Evolutionary conservation across 2,113 vertebrate genomes (phyloP).

Genomic region (Actinemys pallida): DNA sequence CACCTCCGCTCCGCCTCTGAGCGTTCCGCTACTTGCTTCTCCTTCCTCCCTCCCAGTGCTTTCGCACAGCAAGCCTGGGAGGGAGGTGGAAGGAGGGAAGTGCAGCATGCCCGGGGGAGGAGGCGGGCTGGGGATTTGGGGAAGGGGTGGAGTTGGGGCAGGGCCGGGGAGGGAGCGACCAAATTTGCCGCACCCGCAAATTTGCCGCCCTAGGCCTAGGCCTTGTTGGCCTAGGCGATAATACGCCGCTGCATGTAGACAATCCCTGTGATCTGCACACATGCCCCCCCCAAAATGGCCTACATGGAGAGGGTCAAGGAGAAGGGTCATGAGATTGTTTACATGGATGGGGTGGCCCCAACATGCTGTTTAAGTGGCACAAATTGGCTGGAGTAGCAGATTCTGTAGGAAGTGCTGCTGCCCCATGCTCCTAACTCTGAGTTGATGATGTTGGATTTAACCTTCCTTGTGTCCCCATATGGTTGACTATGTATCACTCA

Average conservation of each 20-base stretch:
- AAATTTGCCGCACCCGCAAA: too few species aligned
- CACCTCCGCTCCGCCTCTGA: too few species aligned
- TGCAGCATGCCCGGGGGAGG: too few species aligned
- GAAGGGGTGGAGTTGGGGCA: too few species aligned
- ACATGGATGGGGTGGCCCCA: neutral
- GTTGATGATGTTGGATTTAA: neutral
- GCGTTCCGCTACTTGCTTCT: too few species aligned
- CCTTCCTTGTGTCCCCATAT: neutral
- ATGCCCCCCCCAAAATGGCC: neutral
- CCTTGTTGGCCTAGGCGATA: too few species aligned
- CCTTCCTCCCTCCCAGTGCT: too few species aligned
- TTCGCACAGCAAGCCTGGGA: too few species aligned
- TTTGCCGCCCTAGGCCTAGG: too few species aligned
- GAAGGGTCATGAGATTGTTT: neutral
- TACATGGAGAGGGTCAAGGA: neutral
- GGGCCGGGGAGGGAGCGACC: too few species aligned
- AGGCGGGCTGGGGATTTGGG: too few species aligned
- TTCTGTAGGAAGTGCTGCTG: neutral
- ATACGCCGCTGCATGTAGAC: neutral
- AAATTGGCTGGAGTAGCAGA: neutral
- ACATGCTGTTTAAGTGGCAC: neutral
- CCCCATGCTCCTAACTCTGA: rapidly evolving
- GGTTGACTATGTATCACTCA: neutral
- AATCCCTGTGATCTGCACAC: neutral
- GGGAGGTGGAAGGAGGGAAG: too few species aligned